A percentile compares a stretch with the other conserved stretches of the same genome.
Conservation (phyloP, 2,797 vertebrate species). For the Epinephelus coioides region DNA sequence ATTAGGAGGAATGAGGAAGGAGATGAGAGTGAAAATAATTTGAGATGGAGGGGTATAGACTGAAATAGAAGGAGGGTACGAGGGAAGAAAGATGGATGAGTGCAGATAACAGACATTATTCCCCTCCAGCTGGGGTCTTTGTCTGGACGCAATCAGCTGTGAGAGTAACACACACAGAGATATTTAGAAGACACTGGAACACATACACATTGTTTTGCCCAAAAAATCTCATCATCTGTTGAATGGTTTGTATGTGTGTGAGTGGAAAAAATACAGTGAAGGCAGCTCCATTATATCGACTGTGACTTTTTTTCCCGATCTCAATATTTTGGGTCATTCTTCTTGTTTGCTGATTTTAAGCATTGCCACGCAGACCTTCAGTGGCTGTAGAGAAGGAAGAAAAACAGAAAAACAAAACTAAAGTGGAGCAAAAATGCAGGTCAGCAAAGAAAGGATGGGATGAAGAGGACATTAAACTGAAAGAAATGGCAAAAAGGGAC, state of each 20-base stretch:
- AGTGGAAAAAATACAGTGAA: background rate
- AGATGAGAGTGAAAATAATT: conserved; percentile 20
- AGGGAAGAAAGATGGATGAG: conserved; percentile 42
- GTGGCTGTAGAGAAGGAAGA: background rate
- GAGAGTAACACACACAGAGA: conserved; percentile 24
- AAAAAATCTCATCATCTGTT: background rate
- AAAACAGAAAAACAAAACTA: background rate
- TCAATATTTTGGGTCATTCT: conserved; percentile 11
- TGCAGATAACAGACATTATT: conserved; percentile 69
- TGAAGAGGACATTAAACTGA: conserved; percentile 1
- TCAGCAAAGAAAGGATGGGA: conserved; percentile 7
- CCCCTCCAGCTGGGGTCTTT: conserved; percentile 67
- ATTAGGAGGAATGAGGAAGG: conserved; percentile 7
- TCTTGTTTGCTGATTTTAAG: conserved; percentile 2
- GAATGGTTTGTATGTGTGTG: background rate
- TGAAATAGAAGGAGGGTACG: conserved; percentile 16
- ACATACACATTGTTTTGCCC: background rate
- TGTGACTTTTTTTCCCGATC: background rate
- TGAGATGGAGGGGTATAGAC: conserved; percentile 5
- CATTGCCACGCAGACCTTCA: background rate
- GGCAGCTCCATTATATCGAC: background rate
- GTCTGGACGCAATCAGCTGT: conserved; percentile 61
- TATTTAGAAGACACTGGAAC: conserved; percentile 14
- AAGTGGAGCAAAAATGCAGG: background rate
- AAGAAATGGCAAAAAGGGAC: conserved; percentile 2